Percentiles rank a stretch among this genome's conserved stretches.
These are phyloP conservation scores for Machaerirhynchus nigripectus DNA, from an alignment of 2,113 vertebrate genomes.

Conservation along the genomic window DNA sequence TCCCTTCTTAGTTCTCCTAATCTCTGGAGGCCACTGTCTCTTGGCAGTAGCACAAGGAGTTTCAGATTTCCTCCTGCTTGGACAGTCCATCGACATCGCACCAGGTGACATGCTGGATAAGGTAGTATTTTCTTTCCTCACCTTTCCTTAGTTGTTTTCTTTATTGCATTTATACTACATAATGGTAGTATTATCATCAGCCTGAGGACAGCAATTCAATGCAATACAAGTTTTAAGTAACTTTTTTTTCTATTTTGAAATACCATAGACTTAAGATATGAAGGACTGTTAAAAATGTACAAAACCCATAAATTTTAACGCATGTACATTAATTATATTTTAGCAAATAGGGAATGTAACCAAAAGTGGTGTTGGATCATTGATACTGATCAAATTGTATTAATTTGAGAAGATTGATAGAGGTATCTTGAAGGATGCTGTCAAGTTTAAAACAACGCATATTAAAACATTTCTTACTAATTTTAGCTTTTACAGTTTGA, in stretches of 20 bases:
- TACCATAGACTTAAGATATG: neutral
- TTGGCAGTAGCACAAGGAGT: slow-evolving; percentile 85
- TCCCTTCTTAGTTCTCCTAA: slow-evolving; percentile 90
- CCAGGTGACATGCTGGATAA: slow-evolving; percentile 93
- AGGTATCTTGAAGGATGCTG: neutral
- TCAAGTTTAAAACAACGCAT: neutral
- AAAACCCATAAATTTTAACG: fast-evolving
- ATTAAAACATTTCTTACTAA: neutral
- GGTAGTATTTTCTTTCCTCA: slow-evolving; percentile 67
- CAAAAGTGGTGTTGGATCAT: neutral
- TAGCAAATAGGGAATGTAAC: neutral
- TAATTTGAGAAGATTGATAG: neutral
- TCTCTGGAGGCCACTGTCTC: slow-evolving; percentile 93
- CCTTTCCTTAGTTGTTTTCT: neutral
- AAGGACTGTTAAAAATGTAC: neutral
- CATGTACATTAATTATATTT: neutral
- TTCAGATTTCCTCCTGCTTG: slow-evolving; percentile 90
- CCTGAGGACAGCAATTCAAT: neutral
- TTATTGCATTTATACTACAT: neutral
- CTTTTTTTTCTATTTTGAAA: neutral
- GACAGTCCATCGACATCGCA: slow-evolving; percentile 85
- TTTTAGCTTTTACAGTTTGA: neutral
- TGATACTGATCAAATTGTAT: neutral
- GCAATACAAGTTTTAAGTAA: neutral
- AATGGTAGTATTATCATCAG: neutral